Percentiles rank a stretch among this genome's conserved stretches.
These are phyloP conservation scores for Basileuterus tristriatus DNA, from an alignment of 2,797 vertebrate genomes.

Conservation along the genomic window DNA sequence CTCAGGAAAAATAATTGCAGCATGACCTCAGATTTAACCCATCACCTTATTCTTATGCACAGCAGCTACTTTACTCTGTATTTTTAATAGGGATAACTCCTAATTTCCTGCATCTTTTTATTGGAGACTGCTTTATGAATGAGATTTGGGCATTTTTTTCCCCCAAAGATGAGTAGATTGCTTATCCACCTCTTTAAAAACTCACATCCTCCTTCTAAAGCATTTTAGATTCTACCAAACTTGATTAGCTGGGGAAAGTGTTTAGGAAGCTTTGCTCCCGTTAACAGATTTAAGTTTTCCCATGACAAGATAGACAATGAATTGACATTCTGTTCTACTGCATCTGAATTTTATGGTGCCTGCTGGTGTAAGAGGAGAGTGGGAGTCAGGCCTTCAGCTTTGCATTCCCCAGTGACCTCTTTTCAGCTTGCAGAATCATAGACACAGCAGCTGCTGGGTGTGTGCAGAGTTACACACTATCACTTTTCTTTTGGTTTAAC, in stretches of 20 bases:
- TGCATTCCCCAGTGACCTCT: neutral
- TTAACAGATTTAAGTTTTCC: neutral
- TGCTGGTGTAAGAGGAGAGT: neutral
- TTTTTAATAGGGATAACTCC: constrained; percentile 8
- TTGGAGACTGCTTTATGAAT: neutral
- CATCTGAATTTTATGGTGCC: neutral
- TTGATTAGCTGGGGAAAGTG: neutral
- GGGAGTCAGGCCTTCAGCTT: neutral
- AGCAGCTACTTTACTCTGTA: neutral
- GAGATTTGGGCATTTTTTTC: neutral
- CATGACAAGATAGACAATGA: neutral
- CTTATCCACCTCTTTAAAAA: neutral
- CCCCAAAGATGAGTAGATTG: neutral
- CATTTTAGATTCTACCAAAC: neutral
- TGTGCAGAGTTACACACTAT: neutral
- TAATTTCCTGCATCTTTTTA: constrained; percentile 21
- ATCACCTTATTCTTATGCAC: neutral
- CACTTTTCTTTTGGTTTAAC: neutral
- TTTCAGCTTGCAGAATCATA: neutral
- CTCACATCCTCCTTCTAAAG: neutral
- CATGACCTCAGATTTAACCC: constrained; percentile 12
- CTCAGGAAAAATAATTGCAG: constrained; percentile 41
- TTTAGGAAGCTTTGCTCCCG: neutral
- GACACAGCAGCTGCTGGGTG: fast-evolving
- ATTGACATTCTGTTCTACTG: neutral